Conservation (phyloP, 2,797 vertebrate species). For the Cetoscarus ocellatus region DNA sequence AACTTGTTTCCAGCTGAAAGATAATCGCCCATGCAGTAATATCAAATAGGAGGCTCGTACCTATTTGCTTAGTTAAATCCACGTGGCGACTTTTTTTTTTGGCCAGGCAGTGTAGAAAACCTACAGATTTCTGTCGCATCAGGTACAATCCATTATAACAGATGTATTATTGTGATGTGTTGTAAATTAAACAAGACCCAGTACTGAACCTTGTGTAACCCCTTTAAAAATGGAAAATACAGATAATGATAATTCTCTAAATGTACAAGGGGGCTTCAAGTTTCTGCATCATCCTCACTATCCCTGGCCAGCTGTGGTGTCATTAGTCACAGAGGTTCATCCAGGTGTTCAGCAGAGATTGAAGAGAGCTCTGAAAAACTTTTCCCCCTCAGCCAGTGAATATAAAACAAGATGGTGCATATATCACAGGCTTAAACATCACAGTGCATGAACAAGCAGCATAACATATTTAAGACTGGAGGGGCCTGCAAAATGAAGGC, state of each 20-base stretch:
- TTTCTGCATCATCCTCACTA: neutral
- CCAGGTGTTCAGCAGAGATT: conserved; percentile 5
- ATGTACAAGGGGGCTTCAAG: neutral
- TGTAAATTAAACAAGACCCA: too few relatives aligned
- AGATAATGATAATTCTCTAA: neutral
- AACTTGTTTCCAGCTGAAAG: too few relatives aligned
- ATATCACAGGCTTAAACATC: neutral
- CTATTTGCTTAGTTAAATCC: too few relatives aligned
- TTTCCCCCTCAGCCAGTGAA: neutral
- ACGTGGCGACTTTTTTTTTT: too few relatives aligned
- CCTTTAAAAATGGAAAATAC: too few relatives aligned
- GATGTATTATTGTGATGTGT: too few relatives aligned
- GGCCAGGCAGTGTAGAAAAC: too few relatives aligned
- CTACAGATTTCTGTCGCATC: too few relatives aligned
- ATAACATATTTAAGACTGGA: conserved; percentile 4
- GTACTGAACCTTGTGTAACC: too few relatives aligned
- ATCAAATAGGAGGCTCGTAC: too few relatives aligned
- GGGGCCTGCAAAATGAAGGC: conserved; percentile 19
- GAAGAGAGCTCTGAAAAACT: neutral
- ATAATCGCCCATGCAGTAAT: too few relatives aligned
- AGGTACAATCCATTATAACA: too few relatives aligned
- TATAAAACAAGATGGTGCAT: conserved; percentile 1
- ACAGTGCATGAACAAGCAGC: conserved; percentile 1
- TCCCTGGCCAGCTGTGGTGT: neutral
- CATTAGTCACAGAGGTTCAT: neutral